Evolutionary conservation across 2,888 invertebrate species (phyloP), one percentile per base, ranked within the genome.

Genomic region (Helobdella robusta): DNA sequence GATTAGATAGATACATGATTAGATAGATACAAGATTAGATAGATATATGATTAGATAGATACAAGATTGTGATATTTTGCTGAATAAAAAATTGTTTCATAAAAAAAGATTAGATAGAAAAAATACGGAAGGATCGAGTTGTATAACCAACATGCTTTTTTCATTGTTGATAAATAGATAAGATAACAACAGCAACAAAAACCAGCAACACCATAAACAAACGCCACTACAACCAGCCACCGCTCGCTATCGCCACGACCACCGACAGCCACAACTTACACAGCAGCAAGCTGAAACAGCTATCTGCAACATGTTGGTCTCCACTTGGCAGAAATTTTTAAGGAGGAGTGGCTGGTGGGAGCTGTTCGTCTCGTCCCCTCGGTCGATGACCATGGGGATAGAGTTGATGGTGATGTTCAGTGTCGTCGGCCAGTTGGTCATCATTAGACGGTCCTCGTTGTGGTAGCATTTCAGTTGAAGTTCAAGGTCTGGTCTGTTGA

Each of bases 351-450:
- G 64, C 44, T 64, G 59, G 23, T 65, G 61, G 36, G 64, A 28
- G 15, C 30, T 40, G 1, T 32, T n/a, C n/a, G 2, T 32, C 5
- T 59, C 59, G 18, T 36, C 30, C 18, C 65, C 65, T n/a, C 65
- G 35, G 23, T 67, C 67, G 20, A 67, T 67, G 64, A 34, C 65
- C 59, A 67, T 56, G 15, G 67, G 67, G 15, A 59, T 64, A n/a
- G 67, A 66, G 64, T 67, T 67, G 60, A 67, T 58, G 67, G 64
- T 67, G 64, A 67, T 64, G 64, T 59, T 67, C 35, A 67, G 64
- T 52, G 67, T 59, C n/a, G 67, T 59, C 6, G 67, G 67, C 67
- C 67, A 67, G 60, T 67, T 67, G 50, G 67, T 67, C 20, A 36
- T 67, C 67, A 67, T 67, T 36, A 40, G 44, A 11, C 64, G 48